phyloP scores from a whole-genome alignment of 92 coral and sea anemone genomes.

The Umimayanthus kanabou region DNA sequence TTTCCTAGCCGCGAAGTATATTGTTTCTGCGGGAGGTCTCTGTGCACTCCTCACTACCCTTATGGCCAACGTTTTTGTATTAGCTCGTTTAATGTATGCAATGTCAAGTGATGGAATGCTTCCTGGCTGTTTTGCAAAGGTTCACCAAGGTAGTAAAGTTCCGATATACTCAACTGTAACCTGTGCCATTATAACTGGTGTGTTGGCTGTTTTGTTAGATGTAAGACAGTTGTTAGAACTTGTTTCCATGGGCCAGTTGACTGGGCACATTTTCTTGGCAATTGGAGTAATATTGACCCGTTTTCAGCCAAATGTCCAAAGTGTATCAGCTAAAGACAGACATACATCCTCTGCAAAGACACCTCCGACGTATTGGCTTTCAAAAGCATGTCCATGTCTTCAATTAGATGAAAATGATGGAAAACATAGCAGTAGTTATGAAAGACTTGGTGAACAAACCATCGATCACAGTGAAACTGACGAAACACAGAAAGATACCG shows the following conservation, averaged over 20 bases:
- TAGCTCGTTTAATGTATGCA: constrained; percentile 73
- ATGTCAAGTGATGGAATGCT: constrained; percentile 82
- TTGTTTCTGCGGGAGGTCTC: constrained; percentile 72
- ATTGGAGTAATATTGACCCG: constrained; percentile 72
- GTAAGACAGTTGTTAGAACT: constrained; percentile 67
- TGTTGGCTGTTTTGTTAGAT: constrained; percentile 64
- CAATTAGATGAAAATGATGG: background rate
- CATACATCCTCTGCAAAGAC: background rate
- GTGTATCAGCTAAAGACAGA: background rate
- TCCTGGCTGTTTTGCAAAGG: constrained; percentile 57
- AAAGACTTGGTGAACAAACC: background rate
- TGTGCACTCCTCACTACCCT: constrained; percentile 65
- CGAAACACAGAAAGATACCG: background rate
- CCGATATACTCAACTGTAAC: constrained; percentile 63
- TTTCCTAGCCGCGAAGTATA: constrained; percentile 62
- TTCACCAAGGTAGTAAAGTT: constrained; percentile 50
- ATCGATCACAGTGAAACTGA: background rate
- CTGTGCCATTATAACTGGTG: constrained; percentile 54
- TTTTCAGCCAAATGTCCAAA: constrained; percentile 55
- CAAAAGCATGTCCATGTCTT: background rate
- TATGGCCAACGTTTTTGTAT: constrained; percentile 62
- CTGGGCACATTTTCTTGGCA: constrained; percentile 71
- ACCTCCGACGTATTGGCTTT: background rate
- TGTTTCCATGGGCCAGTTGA: constrained; percentile 60
- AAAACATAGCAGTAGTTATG: background rate